Evolutionary conservation across 2,113 vertebrate species (phyloP), one percentile per base, ranked within the genome.

Genomic region (Paradoxurus hermaphroditus): DNA sequence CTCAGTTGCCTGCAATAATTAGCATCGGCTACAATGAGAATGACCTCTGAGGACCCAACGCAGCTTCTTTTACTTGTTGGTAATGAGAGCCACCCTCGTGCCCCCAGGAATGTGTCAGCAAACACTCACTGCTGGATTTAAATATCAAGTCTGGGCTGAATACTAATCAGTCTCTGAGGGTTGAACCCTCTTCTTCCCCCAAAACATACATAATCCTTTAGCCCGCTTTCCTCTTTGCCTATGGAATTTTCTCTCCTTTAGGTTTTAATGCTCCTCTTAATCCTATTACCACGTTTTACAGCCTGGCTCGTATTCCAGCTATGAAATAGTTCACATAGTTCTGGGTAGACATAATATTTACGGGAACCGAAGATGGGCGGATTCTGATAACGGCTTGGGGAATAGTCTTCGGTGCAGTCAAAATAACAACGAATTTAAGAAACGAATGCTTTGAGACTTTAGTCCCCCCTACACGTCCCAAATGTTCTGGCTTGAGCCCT

Each of bases 321-420:
- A 68, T 65, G 82, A 95, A 97, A 97, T 97, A 97, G 86, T 97
- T 97, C 94, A 91, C 94, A 97, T 97, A 97, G 92, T 93, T 97
- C 67, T 79, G 72, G 82, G 96, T 34, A 98, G 97, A 98, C 94
- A 94, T 97, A 96, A 97, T 96, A 97, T 97, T 98, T 96, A 98
- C 53, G 18, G 97, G 94, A 98, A 97, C 77, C 62, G 67, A 96
- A 97, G 95, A 96, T 90, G 96, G 90, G 96, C n/a, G 92, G 97
- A 83, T 96, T 96, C 86, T 84, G 94, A 96, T 89, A 84, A 95
- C 34, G 85, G 77, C 91, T 90, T 94, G 81, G 91, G 77, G 94
- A 86, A 86, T 39, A 44, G 87, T 81, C 88, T 95, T 46, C 49
- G 75, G 63, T 39, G 36, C 70, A 83, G 63, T 84, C 72, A 89